Percentiles rank a stretch among this genome's conserved stretches.
Evolutionary conservation across 2,888 invertebrate genomes (phyloP).

Genomic region (Choristoneura rosaceana): DNA sequence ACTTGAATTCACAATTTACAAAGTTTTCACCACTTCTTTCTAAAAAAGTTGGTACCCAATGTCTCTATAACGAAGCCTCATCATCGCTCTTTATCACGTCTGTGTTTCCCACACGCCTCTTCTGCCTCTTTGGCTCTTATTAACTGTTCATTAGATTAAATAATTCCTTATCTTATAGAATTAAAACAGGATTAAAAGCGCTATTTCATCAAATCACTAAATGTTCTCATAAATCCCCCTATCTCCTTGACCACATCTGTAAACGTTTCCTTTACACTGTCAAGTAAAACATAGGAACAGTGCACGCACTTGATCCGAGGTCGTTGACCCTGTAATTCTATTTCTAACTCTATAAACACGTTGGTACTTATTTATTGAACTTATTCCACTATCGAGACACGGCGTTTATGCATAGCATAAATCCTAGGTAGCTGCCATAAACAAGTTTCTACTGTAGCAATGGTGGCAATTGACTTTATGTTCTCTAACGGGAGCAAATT

Average conservation of each 20-base stretch:
- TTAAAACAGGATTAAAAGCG: not conserved
- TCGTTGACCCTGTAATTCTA: constrained; percentile 45
- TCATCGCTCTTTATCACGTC: too few species aligned
- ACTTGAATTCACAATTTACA: too few species aligned
- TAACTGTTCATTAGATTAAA: too few species aligned
- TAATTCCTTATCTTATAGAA: too few species aligned
- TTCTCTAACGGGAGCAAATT: not conserved
- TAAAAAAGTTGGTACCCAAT: too few species aligned
- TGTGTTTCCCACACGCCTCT: too few species aligned
- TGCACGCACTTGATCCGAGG: constrained; percentile 39
- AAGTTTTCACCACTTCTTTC: too few species aligned
- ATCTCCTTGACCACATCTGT: constrained; percentile 1
- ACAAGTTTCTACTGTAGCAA: constrained; percentile 2
- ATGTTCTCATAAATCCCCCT: not conserved
- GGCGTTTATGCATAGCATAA: constrained; percentile 39
- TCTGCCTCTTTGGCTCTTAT: too few species aligned
- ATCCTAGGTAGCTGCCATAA: constrained; percentile 21
- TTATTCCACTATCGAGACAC: constrained; percentile 30
- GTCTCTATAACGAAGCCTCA: too few species aligned
- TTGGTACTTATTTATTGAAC: constrained; percentile 41
- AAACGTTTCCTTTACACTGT: not conserved
- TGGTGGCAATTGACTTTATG: not conserved
- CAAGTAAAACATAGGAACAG: constrained; percentile 6
- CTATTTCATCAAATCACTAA: not conserved
- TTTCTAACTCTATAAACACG: constrained; percentile 45